Percentiles rank a stretch among this genome's conserved stretches.
phyloP scores from a whole-genome alignment of 2,888 invertebrate genomes.

The Tenthredo livida region DNA sequence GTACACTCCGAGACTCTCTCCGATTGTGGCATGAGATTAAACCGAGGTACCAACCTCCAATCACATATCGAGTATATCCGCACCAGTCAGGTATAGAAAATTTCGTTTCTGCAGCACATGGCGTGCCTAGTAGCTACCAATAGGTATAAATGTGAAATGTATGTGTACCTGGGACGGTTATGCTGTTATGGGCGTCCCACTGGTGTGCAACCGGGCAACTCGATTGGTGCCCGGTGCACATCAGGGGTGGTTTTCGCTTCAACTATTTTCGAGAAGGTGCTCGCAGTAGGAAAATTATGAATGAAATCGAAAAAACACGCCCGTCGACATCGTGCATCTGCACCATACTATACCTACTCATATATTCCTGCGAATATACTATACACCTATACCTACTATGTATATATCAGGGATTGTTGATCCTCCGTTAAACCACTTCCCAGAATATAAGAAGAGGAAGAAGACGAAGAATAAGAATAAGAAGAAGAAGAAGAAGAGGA shows the following conservation, averaged over 20 bases:
- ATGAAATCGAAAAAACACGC: conserved; percentile 61
- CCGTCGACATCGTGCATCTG: conserved; percentile 60
- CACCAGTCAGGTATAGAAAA: neutral
- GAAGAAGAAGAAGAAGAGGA: neutral
- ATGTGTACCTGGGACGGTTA: conserved; percentile 21
- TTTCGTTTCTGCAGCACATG: neutral
- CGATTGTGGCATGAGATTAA: conserved; percentile 40
- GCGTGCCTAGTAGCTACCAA: conserved; percentile 24
- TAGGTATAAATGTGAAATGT: neutral
- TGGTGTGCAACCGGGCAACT: conserved; percentile 61
- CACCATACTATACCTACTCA: neutral
- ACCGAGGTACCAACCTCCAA: neutral
- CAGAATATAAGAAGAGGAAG: neutral
- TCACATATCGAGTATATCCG: conserved; percentile 33
- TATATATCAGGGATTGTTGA: conserved; percentile 7
- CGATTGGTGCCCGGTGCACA: conserved; percentile 71
- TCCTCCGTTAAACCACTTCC: conserved; percentile 32
- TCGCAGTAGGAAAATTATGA: neutral
- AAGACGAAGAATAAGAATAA: too few relatives aligned
- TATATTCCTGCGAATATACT: neutral
- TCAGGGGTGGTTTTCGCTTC: conserved; percentile 74
- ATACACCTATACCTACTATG: neutral
- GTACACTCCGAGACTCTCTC: conserved; percentile 26
- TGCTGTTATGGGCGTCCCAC: conserved; percentile 38
- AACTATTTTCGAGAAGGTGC: conserved; percentile 71